Evolutionary conservation across 2,888 invertebrate species (phyloP), one percentile per base, ranked within the genome.

Genomic region (Chymomyza fuscimana): DNA sequence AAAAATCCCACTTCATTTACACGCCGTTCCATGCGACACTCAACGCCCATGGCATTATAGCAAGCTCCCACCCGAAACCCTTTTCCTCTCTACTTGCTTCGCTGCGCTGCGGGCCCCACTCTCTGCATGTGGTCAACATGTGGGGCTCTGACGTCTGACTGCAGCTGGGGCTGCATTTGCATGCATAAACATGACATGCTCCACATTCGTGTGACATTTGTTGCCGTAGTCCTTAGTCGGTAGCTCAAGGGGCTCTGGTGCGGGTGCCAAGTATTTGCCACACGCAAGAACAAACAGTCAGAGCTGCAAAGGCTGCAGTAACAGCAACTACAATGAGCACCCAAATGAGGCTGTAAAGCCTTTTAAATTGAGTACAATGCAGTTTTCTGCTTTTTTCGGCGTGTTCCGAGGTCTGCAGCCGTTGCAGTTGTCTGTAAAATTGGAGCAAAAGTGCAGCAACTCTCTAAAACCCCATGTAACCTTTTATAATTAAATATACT

Each of bases 131-230:
- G 84, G 83, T 81, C 82, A 75, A 70, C 70, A 78, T 74, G 76
- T 77, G 77, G 66, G 56, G 40, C 64, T 52, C 29, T 10, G 16
- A 16, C 56, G 54, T 15, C 54, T 22, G 19, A 16, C 52, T 22
- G 29, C 50, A 16, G n/a, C 60, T 32, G 25, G 60, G 71, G 64
- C 64, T 70, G 69, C 73, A 85, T 80, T 82, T 79, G 73, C 79
- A 84, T 82, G 74, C 78, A 82, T 67, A 76, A 80, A 77, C 80
- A 83, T 84, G 83, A 85, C 82, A 77, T 87, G 85, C 80, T 81
- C 85, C 83, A 85, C 76, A 78, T 85, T 87, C 77, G 73, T 76
- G 77, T 73, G 87, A 82, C 87, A 85, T 82, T 86, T 80, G 75
- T 72, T 50, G 29, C 51, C 46, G 22, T 46, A 46, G 12, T 46